Evolutionary conservation across 2,113 vertebrate genomes (phyloP), one percentile per base, ranked within the genome.

Genomic region (Ranitomeya variabilis): DNA sequence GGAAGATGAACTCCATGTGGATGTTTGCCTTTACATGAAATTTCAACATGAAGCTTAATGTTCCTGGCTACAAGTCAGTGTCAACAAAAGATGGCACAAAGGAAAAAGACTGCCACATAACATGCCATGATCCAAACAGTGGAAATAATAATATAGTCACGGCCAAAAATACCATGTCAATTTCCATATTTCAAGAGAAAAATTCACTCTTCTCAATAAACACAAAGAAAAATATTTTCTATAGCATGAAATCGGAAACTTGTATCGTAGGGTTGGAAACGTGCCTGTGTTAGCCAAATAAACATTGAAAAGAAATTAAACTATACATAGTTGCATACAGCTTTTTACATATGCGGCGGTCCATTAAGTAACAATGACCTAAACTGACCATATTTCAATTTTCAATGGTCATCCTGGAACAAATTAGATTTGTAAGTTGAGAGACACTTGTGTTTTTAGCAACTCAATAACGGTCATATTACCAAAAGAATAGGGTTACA

Each of bases 121-220:
- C 85, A 86, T 80, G 85, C 74, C 85, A 86, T 16, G 14, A 86
- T 77, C 62, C 64, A 86, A 86, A 86, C 85, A 86, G 78, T 31
- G 60, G 74, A 79, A 79, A 62, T 37, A 86, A 79, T n/a, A 79
- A 86, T 79, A 79, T 64, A 54, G 45, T 13, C 45, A 15, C 45
- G 23, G 85, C 74, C 74, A 86, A 52, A 86, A 64, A 86, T 67
- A 23, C 73, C 7, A 18, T 18, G 62, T 64, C 37, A 45, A 78
- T 45, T 86, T 86, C 37, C 45, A 64, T 23, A 78, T 79, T 64
- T 55, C 12, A 16, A 52, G 16, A 26, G 15, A 66, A 64, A 86
- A 79, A 10, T 73, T 13, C 73, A 51, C 77, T 57, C 73, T 78
- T 31, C 16, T 66, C 59, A 77, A 77, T 45, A 77, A 77, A 77